phyloP scores from a whole-genome alignment of 1,140 invertebrate species.

The Brachionus asplanchnoidis region DNA sequence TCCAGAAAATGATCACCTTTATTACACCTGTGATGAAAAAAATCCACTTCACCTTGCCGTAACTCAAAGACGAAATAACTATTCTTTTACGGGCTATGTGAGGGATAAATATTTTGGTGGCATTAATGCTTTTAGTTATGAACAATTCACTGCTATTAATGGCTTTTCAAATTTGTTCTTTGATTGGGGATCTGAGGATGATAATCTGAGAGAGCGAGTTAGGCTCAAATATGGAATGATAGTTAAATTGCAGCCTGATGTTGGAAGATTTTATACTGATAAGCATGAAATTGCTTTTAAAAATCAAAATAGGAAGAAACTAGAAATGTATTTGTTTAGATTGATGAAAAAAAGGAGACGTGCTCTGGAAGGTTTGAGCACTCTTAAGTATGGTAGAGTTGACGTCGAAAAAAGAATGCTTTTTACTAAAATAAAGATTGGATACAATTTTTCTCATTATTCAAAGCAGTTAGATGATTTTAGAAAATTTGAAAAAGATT shows the following conservation, averaged over 20 bases:
- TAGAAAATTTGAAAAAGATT: too few relatives aligned
- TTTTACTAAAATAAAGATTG: not conserved
- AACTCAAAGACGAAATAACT: not conserved
- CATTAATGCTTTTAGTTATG: too few relatives aligned
- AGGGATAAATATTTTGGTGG: conserved; percentile 19
- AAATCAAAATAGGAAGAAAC: not conserved
- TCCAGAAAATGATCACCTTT: conserved; percentile 77
- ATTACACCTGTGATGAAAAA: conserved; percentile 77
- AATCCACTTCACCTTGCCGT: conserved; percentile 47
- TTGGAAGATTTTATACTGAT: not conserved
- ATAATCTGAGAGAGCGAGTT: too few relatives aligned
- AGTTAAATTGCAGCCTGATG: conserved; percentile 44
- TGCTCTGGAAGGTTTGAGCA: not conserved
- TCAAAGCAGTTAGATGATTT: too few relatives aligned
- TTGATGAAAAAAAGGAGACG: not conserved
- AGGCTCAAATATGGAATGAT: conserved; percentile 48
- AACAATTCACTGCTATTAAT: conserved; percentile 35
- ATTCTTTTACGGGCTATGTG: not conserved
- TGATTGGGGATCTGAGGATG: conserved; percentile 47
- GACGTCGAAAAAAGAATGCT: not conserved
- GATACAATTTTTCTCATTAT: not conserved
- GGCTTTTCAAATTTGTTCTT: conserved; percentile 40
- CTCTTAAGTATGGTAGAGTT: not conserved
- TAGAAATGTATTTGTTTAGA: not conserved
- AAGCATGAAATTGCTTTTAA: not conserved